Conservation (phyloP, 2,888 invertebrate genomes). For the Oxystoma pomonae region DNA sequence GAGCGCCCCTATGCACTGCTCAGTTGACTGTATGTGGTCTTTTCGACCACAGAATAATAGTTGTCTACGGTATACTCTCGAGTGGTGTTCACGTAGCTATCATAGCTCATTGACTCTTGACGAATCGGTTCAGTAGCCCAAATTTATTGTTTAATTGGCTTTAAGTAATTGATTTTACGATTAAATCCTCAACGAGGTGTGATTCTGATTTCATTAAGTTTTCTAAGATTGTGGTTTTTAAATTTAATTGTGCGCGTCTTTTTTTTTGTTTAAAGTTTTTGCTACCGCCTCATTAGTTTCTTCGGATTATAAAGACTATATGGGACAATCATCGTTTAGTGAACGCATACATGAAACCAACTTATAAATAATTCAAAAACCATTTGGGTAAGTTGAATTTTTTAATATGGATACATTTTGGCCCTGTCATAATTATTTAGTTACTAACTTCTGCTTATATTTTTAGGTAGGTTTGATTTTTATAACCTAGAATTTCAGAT, state of each 20-base stretch:
- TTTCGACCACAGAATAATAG: not conserved
- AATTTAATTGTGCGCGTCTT: not conserved
- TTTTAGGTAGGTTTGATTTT: no score
- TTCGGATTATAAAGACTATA: no score
- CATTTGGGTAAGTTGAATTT: no score
- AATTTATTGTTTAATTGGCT: conserved; percentile 39
- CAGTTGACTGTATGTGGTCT: not conserved
- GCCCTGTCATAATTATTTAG: no score
- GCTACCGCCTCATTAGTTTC: no score
- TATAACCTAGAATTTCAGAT: no score
- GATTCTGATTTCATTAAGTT: not conserved
- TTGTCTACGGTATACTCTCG: not conserved
- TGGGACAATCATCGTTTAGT: no score
- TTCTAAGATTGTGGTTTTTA: not conserved
- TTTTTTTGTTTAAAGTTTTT: no score
- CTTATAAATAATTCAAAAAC: no score
- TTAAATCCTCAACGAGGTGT: not conserved
- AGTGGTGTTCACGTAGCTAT: not conserved
- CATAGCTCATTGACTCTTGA: conserved; percentile 34
- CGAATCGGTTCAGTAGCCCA: conserved; percentile 31
- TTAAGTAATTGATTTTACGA: conserved; percentile 31
- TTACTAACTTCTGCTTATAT: no score
- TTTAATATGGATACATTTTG: no score
- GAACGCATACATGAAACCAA: no score
- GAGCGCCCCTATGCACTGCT: not conserved